Evolutionary conservation across 2,888 invertebrate species (phyloP), one percentile per base, ranked within the genome.

Genomic region (Cryptocephalus primarius): DNA sequence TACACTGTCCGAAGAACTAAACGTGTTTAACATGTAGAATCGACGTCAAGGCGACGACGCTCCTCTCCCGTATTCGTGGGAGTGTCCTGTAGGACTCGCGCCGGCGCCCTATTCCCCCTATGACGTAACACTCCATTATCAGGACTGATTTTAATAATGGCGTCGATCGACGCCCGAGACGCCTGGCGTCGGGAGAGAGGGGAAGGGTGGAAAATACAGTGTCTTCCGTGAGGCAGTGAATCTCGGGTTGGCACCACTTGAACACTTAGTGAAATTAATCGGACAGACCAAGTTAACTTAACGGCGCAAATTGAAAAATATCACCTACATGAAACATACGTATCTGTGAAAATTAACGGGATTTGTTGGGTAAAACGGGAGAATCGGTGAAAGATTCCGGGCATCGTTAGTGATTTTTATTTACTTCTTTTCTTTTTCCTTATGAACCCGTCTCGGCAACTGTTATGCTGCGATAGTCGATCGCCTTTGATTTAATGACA

Each of bases 71-170:
- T 51, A 44, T 38, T 40, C 39, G 61, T 56, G 63, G 68, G 68
- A 63, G 66, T 64, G 65, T 61, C 64, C 63, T 38, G 51, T 52
- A 42, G 47, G 22, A 22, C 22, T 22, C 42, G 67, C 69, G 69
- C 68, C 68, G 69, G 66, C 68, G 65, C 68, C 56, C 46, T 58
- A 2, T 4, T 52, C 66, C 60, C 60, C 65, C 52, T 62, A 64
- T 71, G 70, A 69, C 71, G 70, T 69, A 71, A 70, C 68, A 48
- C 49, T 59, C 62, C 63, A 66, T 70, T 68, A 69, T 69, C 70
- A 67, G 67, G 70, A 67, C 67, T 68, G 68, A 68, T 70, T 68
- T 70, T 69, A 69, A 71, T 72, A 68, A 72, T 72, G 72, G 71
- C 72, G 72, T 64, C 68, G 65, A 52, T 54, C 55, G 52, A 43